These are phyloP conservation scores for Mesembrinibis cayennensis DNA, from an alignment of 2,113 vertebrate genomes.

Conservation along the genomic window DNA sequence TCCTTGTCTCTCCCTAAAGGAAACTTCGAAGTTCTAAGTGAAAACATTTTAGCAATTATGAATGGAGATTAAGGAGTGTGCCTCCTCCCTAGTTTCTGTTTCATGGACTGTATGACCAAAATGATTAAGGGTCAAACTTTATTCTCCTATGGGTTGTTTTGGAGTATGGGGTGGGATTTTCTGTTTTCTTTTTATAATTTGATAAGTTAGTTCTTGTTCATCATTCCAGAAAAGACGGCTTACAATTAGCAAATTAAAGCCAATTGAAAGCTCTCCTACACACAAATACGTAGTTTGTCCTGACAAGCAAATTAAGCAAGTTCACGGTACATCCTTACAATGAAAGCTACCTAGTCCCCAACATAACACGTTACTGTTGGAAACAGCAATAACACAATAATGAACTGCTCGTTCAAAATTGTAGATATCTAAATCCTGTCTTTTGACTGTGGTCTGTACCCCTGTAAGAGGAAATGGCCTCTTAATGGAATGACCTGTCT, in stretches of 20 bases:
- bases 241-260: not conserved
- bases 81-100: not conserved
- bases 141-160: not conserved
- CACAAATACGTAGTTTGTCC: not conserved
- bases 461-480: not conserved
- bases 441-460: not conserved
- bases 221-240: not conserved
- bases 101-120: not conserved
- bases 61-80: not conserved
- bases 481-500: not conserved
- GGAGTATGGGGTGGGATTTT: not conserved
- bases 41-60: not conserved
- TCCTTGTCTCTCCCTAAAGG: not conserved
- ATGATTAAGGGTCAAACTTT: not conserved
- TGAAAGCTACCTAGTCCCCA: not conserved
- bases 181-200: not conserved
- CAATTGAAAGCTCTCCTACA: not conserved
- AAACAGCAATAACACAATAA: not conserved
- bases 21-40: not conserved
- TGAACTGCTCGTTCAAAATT: not conserved
- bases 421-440: not conserved
- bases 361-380: not conserved
- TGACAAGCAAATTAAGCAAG: not conserved
- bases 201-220: not conserved
- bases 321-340: not conserved